Evolutionary conservation across 2,797 vertebrate genomes (phyloP).

Genomic region (Ispidina lecontei): DNA sequence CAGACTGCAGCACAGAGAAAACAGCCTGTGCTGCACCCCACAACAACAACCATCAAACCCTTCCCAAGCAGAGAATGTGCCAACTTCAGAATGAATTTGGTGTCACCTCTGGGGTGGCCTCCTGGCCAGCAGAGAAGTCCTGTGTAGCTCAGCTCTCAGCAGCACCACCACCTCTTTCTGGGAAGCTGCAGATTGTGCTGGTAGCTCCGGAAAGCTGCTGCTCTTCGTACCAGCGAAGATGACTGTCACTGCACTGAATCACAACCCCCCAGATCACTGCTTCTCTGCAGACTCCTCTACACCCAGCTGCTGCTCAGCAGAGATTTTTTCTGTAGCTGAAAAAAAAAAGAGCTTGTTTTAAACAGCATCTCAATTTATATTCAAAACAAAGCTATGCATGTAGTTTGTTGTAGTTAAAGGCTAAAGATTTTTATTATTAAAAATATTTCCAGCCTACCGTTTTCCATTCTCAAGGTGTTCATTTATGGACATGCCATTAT

Average conservation of each 20-base stretch:
- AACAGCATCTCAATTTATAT: background rate
- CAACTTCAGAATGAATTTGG: background rate
- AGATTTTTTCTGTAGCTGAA: background rate
- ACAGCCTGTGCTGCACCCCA: background rate
- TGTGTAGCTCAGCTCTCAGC: background rate
- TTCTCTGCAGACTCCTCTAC: background rate
- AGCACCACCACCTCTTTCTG: background rate
- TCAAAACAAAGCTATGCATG: background rate
- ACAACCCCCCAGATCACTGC: rapidly evolving
- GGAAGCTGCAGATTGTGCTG: background rate
- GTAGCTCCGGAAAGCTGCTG: background rate
- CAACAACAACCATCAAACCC: background rate
- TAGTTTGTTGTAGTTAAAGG: background rate
- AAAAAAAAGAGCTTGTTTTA: background rate
- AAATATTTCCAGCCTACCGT: background rate
- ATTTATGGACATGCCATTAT: background rate
- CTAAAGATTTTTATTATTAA: background rate
- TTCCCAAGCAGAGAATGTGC: background rate
- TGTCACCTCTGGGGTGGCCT: background rate
- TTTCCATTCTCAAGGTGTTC: background rate
- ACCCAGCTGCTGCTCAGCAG: background rate
- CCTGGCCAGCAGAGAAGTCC: background rate
- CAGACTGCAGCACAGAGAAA: background rate
- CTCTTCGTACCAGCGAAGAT: background rate
- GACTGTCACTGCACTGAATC: background rate